Conservation (phyloP, 2,113 vertebrate genomes). For the Xiphophorus maculatus region DNA sequence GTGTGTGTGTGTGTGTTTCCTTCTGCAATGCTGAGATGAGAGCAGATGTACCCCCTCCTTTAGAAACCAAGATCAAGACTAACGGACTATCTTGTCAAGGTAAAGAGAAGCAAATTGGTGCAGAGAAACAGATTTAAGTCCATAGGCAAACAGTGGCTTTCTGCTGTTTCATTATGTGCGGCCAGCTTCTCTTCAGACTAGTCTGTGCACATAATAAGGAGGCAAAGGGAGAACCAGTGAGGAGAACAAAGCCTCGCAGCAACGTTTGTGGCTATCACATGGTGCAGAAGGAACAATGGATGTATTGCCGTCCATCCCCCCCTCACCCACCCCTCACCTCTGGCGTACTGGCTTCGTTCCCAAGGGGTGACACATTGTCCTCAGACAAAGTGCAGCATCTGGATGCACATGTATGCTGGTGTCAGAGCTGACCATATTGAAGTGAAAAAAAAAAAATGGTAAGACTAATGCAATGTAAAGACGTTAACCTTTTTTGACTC, state of each 20-base stretch:
- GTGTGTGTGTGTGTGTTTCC: slow-evolving; percentile 2
- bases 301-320: slow-evolving; percentile 48
- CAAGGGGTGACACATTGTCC: slow-evolving; percentile 41
- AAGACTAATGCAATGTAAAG: slow-evolving; percentile 14
- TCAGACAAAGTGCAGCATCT: slow-evolving; percentile 33
- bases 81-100: slow-evolving; percentile 12
- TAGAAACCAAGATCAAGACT: not conserved
- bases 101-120: slow-evolving; percentile 3
- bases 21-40: slow-evolving; percentile 7
- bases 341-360: slow-evolving; percentile 19
- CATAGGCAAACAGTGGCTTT: slow-evolving; percentile 42
- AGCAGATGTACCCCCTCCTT: not conserved
- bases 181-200: slow-evolving; percentile 37
- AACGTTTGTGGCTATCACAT: slow-evolving; percentile 59
- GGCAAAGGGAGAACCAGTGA: slow-evolving; percentile 28
- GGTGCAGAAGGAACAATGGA: slow-evolving; percentile 61
- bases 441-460: slow-evolving; percentile 18
- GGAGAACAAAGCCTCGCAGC: slow-evolving; percentile 56
- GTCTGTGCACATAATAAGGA: slow-evolving; percentile 22
- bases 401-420: slow-evolving; percentile 26
- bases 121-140: slow-evolving; percentile 34
- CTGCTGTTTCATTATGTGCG: slow-evolving; percentile 41
- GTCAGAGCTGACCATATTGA: slow-evolving; percentile 23
- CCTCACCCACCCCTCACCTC: too few relatives aligned
- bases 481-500: slow-evolving; percentile 9